These are phyloP conservation scores for Sakesphorus luctuosus DNA, from an alignment of 2,113 vertebrate genomes.

Conservation along the genomic window DNA sequence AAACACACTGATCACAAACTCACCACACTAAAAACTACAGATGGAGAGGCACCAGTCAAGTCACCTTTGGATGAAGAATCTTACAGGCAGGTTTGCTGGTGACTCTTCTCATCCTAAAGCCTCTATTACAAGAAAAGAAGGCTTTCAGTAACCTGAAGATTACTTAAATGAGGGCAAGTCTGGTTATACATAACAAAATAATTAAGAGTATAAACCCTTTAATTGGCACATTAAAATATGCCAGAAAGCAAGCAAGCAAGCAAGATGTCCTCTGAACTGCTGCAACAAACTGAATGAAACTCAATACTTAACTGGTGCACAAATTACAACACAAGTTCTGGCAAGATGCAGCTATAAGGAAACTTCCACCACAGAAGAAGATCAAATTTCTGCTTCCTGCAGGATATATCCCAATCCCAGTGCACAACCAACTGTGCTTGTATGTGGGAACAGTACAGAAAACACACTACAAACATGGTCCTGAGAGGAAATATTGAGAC, in stretches of 20 bases:
- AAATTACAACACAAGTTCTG: neutral
- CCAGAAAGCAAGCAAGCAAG: neutral
- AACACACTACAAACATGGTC: neutral
- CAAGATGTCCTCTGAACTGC: neutral
- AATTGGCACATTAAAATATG: neutral
- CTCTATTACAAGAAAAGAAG: neutral
- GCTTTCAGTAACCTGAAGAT: neutral
- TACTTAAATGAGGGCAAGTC: neutral
- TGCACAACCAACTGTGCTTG: neutral
- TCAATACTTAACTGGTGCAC: neutral
- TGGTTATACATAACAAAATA: neutral
- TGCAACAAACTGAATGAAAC: slow-evolving; percentile 6
- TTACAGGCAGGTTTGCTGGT: neutral
- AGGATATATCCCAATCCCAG: slow-evolving; percentile 20
- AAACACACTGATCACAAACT: neutral
- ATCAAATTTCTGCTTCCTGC: slow-evolving; percentile 37
- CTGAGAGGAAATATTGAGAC: neutral
- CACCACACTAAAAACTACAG: neutral
- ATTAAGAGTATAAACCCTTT: neutral
- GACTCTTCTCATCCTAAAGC: neutral
- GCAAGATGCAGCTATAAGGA: slow-evolving; percentile 24
- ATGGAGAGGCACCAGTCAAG: neutral
- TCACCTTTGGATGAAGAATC: neutral
- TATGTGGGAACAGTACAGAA: neutral
- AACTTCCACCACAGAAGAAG: slow-evolving; percentile 26